phyloP scores from a whole-genome alignment of 2,888 invertebrate species.

The Creontiades dilutus region DNA sequence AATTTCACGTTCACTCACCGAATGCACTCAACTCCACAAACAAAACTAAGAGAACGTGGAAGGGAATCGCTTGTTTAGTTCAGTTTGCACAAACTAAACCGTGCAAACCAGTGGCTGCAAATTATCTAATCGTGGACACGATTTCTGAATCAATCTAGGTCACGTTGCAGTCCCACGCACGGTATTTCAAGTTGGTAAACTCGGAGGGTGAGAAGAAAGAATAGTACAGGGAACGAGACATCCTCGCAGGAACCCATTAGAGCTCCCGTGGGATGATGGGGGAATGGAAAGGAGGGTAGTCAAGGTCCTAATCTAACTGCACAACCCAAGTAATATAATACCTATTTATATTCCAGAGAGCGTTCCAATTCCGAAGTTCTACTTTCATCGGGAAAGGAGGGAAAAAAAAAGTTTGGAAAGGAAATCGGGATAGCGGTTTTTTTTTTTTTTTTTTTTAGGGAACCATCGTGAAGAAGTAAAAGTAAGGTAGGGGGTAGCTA shows the following conservation, averaged over 20 bases:
- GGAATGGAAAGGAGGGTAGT: background rate
- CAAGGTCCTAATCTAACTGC: slow-evolving; percentile 60
- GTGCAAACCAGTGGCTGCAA: no score
- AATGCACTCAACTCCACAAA: no score
- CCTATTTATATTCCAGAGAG: slow-evolving; percentile 65
- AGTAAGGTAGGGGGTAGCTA: slow-evolving; percentile 1
- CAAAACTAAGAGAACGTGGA: no score
- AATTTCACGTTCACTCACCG: no score
- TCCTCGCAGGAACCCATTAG: slow-evolving; percentile 5
- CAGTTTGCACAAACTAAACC: no score
- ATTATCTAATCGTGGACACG: no score
- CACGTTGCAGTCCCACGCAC: background rate
- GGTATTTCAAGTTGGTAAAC: background rate
- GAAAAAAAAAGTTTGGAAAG: slow-evolving; percentile 27
- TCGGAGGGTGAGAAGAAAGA: background rate
- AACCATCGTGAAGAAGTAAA: slow-evolving; percentile 11
- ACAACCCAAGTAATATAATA: slow-evolving; percentile 66
- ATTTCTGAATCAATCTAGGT: background rate
- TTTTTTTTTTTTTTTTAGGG: slow-evolving; percentile 19
- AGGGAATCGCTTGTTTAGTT: no score
- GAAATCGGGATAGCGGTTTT: background rate
- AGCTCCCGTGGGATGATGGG: background rate
- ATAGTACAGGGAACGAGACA: background rate
- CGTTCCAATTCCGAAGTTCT: slow-evolving; percentile 56
- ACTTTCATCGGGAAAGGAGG: slow-evolving; percentile 3